Conservation (phyloP, 2,888 invertebrate species). For the Drosophila leonis region DNA sequence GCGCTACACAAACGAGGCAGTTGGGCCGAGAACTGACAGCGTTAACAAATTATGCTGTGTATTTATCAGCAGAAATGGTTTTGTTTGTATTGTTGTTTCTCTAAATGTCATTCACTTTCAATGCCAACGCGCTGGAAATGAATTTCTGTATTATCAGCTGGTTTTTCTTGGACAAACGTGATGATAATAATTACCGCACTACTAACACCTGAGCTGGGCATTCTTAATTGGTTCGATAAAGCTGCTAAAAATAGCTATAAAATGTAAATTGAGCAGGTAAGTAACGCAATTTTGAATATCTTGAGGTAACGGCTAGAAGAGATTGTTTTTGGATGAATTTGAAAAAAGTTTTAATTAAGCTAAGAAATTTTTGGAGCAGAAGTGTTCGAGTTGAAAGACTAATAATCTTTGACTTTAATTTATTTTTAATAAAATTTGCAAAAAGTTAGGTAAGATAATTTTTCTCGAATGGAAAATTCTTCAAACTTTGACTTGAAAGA, state of each 20-base stretch:
- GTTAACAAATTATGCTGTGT: conserved; percentile 10
- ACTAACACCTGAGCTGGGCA: neutral
- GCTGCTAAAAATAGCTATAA: neutral
- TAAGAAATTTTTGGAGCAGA: neutral
- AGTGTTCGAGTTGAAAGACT: too few relatives aligned
- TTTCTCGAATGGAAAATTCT: too few relatives aligned
- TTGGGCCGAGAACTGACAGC: conserved; percentile 6
- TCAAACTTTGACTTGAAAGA: too few relatives aligned
- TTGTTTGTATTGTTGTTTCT: neutral
- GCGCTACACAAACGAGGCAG: conserved; percentile 15
- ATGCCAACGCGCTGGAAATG: conserved; percentile 16
- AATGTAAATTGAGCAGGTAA: neutral
- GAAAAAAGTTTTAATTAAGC: too few relatives aligned
- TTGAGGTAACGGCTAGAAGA: too few relatives aligned
- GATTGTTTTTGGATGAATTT: too few relatives aligned
- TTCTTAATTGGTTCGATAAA: neutral
- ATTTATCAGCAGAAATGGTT: conserved; percentile 17
- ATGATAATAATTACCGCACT: neutral
- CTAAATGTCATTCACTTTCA: conserved; percentile 38
- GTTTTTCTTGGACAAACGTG: conserved; percentile 25
- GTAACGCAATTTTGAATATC: too few relatives aligned
- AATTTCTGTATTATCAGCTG: conserved; percentile 47
- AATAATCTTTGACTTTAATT: too few relatives aligned
- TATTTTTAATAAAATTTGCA: too few relatives aligned
- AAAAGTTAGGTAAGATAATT: too few relatives aligned